Conservation (phyloP, 2,888 invertebrate species). For the Hemistola chrysoprasaria region DNA sequence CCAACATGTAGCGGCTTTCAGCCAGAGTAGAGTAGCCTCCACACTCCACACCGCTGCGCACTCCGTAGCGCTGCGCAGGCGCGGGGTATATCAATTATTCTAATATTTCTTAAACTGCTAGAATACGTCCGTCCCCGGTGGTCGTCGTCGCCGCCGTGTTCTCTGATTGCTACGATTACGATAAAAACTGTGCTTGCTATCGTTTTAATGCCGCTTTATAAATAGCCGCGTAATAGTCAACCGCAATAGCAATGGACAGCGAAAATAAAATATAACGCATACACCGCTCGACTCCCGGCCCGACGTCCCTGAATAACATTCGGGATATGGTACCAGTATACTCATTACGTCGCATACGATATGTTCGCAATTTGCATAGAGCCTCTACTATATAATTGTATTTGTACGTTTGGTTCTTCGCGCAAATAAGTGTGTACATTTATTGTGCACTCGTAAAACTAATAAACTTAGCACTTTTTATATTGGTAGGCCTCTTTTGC, state of each 20-base stretch:
- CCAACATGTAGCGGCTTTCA: too few relatives aligned
- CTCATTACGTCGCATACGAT: conserved; percentile 41
- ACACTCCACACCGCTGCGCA: neutral
- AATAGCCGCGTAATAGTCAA: conserved; percentile 58
- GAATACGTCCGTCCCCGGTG: conserved; percentile 45
- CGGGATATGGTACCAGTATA: conserved; percentile 42
- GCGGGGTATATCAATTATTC: conserved; percentile 40
- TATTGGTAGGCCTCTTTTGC: too few relatives aligned
- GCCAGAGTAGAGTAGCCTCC: too few relatives aligned
- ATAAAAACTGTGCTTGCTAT: conserved; percentile 56
- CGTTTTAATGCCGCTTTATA: conserved; percentile 55
- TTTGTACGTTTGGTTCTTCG: conserved; percentile 36
- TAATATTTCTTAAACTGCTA: conserved; percentile 46
- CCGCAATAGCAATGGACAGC: conserved; percentile 53
- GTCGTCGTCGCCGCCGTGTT: conserved; percentile 37
- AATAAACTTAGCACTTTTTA: too few relatives aligned
- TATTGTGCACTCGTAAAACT: conserved; percentile 4
- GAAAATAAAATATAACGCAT: conserved; percentile 55
- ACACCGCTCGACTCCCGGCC: conserved; percentile 30
- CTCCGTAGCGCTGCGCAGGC: neutral
- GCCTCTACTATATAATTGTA: conserved; percentile 41
- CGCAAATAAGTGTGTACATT: conserved; percentile 34
- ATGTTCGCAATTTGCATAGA: conserved; percentile 49
- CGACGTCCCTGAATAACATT: conserved; percentile 49
- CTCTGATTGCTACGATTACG: conserved; percentile 58